Percentiles rank a stretch among this genome's conserved stretches.
These are phyloP conservation scores for Drosophila kambysellisi DNA, from an alignment of 2,888 invertebrate species.

Conservation along the genomic window DNA sequence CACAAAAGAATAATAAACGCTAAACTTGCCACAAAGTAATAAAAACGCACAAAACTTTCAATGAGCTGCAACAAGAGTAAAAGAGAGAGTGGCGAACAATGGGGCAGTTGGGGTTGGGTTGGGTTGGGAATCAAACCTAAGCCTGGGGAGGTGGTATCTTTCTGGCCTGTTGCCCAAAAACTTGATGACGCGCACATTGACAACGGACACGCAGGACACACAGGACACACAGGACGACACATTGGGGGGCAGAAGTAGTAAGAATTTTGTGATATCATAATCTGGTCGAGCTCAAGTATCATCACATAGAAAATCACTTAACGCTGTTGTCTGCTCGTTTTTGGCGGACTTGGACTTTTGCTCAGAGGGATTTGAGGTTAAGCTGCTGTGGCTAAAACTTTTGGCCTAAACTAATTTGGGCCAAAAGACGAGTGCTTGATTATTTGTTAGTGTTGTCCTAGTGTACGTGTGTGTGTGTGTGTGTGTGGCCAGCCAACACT, in stretches of 20 bases:
- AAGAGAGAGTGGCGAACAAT: neutral
- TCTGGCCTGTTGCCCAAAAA: slow-evolving; percentile 75
- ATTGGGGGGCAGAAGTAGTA: slow-evolving; percentile 7
- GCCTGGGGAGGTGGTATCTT: slow-evolving; percentile 34
- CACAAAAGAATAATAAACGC: slow-evolving; percentile 59
- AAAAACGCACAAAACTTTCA: slow-evolving; percentile 79
- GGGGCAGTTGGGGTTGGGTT: neutral
- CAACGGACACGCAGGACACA: slow-evolving; percentile 41
- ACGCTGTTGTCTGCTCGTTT: slow-evolving; percentile 60
- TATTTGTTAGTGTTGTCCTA: slow-evolving; percentile 56
- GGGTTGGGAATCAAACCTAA: slow-evolving; percentile 30
- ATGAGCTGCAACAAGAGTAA: slow-evolving; percentile 65
- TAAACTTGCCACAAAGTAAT: slow-evolving; percentile 70
- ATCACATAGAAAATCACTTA: slow-evolving; percentile 82
- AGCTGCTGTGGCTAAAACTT: slow-evolving; percentile 79
- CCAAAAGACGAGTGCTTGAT: slow-evolving; percentile 69
- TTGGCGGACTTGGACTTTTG: slow-evolving; percentile 15
- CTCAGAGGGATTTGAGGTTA: slow-evolving; percentile 74
- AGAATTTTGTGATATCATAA: slow-evolving; percentile 76
- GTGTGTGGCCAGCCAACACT: neutral
- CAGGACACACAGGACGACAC: neutral
- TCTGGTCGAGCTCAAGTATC: slow-evolving; percentile 77
- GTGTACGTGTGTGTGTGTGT: neutral
- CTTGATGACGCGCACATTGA: slow-evolving; percentile 69
- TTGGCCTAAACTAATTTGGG: slow-evolving; percentile 79